Conservation (phyloP, 2,888 invertebrate genomes). For the Thecocarcelia acutangulata region DNA sequence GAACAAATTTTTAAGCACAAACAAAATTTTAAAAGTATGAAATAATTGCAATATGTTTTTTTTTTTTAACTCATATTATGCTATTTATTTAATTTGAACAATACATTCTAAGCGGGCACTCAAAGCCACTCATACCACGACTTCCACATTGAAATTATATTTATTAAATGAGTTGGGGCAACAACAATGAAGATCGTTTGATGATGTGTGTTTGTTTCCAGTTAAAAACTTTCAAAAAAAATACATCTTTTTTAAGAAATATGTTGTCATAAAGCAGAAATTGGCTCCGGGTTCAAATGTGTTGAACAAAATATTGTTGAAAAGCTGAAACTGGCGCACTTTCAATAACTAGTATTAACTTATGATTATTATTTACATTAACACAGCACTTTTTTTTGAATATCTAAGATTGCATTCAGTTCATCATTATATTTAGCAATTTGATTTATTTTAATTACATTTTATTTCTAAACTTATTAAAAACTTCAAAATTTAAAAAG, state of each 20-base stretch:
- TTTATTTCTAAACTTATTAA: conserved; percentile 19
- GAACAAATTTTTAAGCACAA: conserved; percentile 29
- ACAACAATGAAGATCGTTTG: background rate
- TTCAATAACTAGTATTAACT: background rate
- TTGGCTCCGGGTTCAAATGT: background rate
- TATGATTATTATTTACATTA: background rate
- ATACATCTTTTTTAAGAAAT: background rate
- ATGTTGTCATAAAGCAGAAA: background rate
- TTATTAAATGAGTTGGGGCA: conserved; percentile 43
- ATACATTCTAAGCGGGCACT: conserved; percentile 43
- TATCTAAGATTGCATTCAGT: background rate
- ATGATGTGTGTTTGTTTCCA: conserved; percentile 19
- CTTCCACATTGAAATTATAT: conserved; percentile 52
- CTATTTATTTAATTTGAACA: conserved; percentile 40
- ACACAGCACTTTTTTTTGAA: conserved; percentile 6
- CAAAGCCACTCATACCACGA: background rate
- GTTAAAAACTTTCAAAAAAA: conserved; percentile 14
- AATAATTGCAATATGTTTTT: conserved; percentile 34
- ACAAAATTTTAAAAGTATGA: conserved; percentile 13
- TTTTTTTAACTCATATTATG: too few species aligned
- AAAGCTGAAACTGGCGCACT: background rate
- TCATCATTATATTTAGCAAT: conserved; percentile 11
- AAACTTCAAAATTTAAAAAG: conserved; percentile 7
- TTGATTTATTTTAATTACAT: conserved; percentile 10
- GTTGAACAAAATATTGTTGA: background rate